Percentiles rank a stretch among this genome's conserved stretches.
These are phyloP conservation scores for Terrapene triunguis DNA, from an alignment of 2,113 vertebrate genomes.

Conservation along the genomic window DNA sequence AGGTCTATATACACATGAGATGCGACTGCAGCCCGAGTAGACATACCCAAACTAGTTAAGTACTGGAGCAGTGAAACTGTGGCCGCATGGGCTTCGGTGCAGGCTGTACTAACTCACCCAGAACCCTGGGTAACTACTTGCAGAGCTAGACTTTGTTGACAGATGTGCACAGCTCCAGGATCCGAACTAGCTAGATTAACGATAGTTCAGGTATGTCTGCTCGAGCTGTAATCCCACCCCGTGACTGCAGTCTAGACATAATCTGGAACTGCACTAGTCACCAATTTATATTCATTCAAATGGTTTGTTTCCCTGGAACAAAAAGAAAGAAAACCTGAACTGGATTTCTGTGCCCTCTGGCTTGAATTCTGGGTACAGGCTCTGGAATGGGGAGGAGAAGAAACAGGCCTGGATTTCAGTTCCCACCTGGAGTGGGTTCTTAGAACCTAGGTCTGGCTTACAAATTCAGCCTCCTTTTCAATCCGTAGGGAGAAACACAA, in stretches of 20 bases:
- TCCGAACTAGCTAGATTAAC: neutral
- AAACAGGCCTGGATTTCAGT: neutral
- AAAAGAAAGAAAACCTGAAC: neutral
- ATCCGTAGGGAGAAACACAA: neutral
- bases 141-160: neutral
- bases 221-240: neutral
- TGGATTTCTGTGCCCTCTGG: conserved; percentile 41
- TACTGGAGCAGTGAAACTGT: neutral
- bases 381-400: neutral
- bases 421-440: accelerated
- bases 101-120: neutral
- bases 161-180: neutral
- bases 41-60: neutral
- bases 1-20: neutral
- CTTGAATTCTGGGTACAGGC: neutral
- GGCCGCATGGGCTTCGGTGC: neutral
- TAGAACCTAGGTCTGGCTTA: neutral
- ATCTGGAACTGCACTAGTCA: conserved; percentile 5
- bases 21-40: neutral
- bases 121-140: neutral
- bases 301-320: conserved; percentile 66
- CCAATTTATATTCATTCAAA: conserved; percentile 65
- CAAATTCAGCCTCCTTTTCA: neutral
- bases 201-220: neutral
- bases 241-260: neutral